A percentile compares a stretch with the other conserved stretches of the same genome.
Evolutionary conservation across 1,140 invertebrate species (phyloP).

Genomic region (Aphis craccivora): DNA sequence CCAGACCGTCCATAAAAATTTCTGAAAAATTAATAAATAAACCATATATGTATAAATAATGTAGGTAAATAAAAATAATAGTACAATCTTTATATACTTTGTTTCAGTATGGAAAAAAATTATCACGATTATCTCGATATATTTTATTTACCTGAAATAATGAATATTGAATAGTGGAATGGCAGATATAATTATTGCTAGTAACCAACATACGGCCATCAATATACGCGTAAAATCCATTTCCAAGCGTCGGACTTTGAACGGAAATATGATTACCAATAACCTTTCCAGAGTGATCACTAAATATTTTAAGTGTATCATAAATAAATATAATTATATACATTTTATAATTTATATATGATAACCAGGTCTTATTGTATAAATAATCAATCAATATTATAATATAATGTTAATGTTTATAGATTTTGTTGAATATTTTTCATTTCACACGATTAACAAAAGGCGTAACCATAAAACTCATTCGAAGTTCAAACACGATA

Average conservation of each 20-base stretch:
- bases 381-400: neutral
- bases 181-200: slow-evolving; percentile 65
- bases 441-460: neutral
- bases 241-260: slow-evolving; percentile 65
- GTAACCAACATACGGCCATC: slow-evolving; percentile 67
- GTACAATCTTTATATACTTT: too few species aligned
- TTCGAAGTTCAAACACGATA: neutral
- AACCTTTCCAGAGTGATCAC: slow-evolving; percentile 70
- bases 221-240: slow-evolving; percentile 65
- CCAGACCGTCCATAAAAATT: slow-evolving; percentile 71
- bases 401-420: neutral
- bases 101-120: neutral
- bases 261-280: slow-evolving; percentile 69
- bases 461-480: neutral
- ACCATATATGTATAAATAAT: neutral
- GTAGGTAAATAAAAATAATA: neutral
- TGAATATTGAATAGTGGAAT: slow-evolving; percentile 65
- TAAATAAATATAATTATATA: neutral
- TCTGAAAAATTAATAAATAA: slow-evolving; percentile 60
- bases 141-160: slow-evolving; percentile 64
- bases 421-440: neutral
- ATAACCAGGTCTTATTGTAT: neutral
- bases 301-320: slow-evolving; percentile 37
- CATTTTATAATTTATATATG: neutral
- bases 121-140: neutral